Percentiles rank a stretch among this genome's conserved stretches.
Evolutionary conservation across 2,888 invertebrate genomes (phyloP).

Genomic region (Trichogramma dendrolimi): DNA sequence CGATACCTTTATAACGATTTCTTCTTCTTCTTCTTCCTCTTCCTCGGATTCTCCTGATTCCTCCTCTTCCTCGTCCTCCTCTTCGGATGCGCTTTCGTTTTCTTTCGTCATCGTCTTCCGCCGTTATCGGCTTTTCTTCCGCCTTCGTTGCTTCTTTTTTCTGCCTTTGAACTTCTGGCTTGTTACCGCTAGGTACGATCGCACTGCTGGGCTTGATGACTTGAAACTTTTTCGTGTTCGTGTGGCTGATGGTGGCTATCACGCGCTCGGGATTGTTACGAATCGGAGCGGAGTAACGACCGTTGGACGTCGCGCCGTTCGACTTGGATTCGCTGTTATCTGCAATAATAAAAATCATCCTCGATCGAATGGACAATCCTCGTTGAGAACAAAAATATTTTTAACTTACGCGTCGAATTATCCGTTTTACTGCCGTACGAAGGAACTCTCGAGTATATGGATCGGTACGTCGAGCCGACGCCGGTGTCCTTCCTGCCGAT

Average conservation of each 20-base stretch:
- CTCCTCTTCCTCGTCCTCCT: slow-evolving; percentile 18
- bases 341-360: slow-evolving; percentile 26
- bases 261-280: slow-evolving; percentile 34
- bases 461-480: slow-evolving; percentile 25
- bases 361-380: background rate
- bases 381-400: slow-evolving; percentile 1
- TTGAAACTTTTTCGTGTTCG: slow-evolving; percentile 39
- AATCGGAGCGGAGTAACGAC: slow-evolving; percentile 33
- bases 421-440: slow-evolving; percentile 27
- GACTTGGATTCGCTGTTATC: slow-evolving; percentile 38
- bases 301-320: slow-evolving; percentile 28
- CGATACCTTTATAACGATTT: slow-evolving; percentile 57
- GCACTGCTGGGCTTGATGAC: slow-evolving; percentile 23
- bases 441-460: slow-evolving; percentile 37
- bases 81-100: slow-evolving; percentile 11
- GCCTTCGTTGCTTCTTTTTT: slow-evolving; percentile 19
- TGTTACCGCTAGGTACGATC: slow-evolving; percentile 15
- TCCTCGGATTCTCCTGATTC: slow-evolving; percentile 15
- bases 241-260: slow-evolving; percentile 34
- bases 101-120: slow-evolving; percentile 13
- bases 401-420: slow-evolving; percentile 28
- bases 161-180: background rate
- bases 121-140: slow-evolving; percentile 17
- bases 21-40: slow-evolving; percentile 4
- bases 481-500: slow-evolving; percentile 40